Evolutionary conservation across 2,888 invertebrate species (phyloP), one percentile per base, ranked within the genome.

Genomic region (Oscheius sp.): DNA sequence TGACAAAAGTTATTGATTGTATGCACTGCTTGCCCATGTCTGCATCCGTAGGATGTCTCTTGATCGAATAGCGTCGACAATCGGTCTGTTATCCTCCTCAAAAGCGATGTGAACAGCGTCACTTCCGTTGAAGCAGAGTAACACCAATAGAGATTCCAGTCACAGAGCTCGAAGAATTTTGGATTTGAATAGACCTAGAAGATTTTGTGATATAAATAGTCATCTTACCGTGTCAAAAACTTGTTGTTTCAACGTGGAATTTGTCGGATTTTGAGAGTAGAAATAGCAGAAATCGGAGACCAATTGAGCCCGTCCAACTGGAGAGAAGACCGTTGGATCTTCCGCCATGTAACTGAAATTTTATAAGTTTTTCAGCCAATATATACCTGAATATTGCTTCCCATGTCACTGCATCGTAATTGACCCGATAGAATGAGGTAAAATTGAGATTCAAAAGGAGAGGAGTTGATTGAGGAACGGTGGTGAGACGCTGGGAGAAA

Each of bases 261-360:
- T 68, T 9, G 73, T 56, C 17, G 47, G 61, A 65, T 75, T 75
- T 24, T 81, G 69, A 12, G 81, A 74, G 47, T 77, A 68, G 62
- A 84, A 84, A 62, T 80, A 84, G 64, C 84, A 84, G 44, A 83
- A 82, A 70, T 84, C 84, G 14, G 80, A 80, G 30, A 84, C 71
- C 22, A 84, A 59, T 67, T 84, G 84, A 49, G 84, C 82, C 8
- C 80, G 32, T n/a, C 75, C 77, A 8, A 78, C 74, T 0, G 80
- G 65, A 9, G 78, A 71, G 44, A 80, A 80, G 14, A 68, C 50
- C 17, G 67, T 65, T 28, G 78, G 73, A 50, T 73, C 72, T 20
- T 70, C 69, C 47, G 61, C 62, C 75, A 78, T 78, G 68, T 72
- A 73, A 9, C 74, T 77, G 30, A 51, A 70, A 54, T 32, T 45